Percentiles rank a stretch among this genome's conserved stretches.
Evolutionary conservation across 1,140 invertebrate genomes (phyloP).

Genomic region (Berghia stephanieae): DNA sequence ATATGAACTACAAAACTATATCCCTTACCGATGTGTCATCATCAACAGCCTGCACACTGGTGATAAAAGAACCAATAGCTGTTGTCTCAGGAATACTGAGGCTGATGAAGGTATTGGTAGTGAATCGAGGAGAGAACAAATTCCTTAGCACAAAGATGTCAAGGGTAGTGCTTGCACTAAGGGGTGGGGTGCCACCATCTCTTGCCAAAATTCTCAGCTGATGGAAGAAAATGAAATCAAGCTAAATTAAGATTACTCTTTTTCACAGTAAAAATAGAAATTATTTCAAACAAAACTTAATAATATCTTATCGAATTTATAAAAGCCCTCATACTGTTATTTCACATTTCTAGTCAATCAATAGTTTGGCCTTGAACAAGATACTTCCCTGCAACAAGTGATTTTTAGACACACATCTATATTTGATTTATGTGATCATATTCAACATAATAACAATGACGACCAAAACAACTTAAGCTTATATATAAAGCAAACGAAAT

Average conservation of each 20-base stretch:
- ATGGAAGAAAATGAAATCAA: neutral
- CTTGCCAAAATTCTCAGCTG: slow-evolving; percentile 38
- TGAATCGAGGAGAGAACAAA: slow-evolving; percentile 41
- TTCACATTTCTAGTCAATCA: too few relatives aligned
- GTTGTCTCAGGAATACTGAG: slow-evolving; percentile 23
- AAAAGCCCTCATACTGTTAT: too few relatives aligned
- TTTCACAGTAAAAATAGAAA: too few relatives aligned
- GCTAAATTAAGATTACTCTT: neutral
- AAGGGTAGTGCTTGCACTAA: slow-evolving; percentile 42
- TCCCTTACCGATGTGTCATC: slow-evolving; percentile 33
- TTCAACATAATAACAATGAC: too few relatives aligned
- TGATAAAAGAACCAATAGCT: slow-evolving; percentile 24
- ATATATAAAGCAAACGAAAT: too few relatives aligned
- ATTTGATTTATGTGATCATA: too few relatives aligned
- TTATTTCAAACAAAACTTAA: too few relatives aligned
- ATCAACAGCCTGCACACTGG: slow-evolving; percentile 42
- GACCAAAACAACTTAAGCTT: too few relatives aligned
- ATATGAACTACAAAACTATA: neutral
- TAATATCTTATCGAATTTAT: too few relatives aligned
- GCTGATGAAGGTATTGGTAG: slow-evolving; percentile 24
- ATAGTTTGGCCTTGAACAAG: too few relatives aligned
- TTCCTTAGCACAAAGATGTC: slow-evolving; percentile 50
- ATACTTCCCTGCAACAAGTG: too few relatives aligned
- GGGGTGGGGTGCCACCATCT: slow-evolving; percentile 41
- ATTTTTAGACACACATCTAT: too few relatives aligned